Evolutionary conservation across 2,888 invertebrate species (phyloP).

Genomic region (Ephialtes manifestator): DNA sequence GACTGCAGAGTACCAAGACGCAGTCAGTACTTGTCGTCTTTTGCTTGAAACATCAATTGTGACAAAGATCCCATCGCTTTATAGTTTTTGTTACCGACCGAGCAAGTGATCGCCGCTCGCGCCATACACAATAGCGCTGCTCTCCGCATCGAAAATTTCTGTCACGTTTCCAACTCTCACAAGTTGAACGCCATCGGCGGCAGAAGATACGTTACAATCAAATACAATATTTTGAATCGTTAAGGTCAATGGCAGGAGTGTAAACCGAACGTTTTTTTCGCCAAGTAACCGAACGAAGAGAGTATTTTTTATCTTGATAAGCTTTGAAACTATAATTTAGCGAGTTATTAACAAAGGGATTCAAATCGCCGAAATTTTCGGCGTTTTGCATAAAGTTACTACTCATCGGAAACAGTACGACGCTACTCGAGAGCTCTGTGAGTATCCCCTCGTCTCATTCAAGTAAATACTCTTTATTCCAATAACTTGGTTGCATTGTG

Average conservation of each 20-base stretch:
- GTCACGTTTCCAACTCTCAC: neutral
- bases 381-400: too few species aligned
- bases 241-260: neutral
- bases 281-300: neutral
- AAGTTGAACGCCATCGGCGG: neutral
- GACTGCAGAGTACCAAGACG: too few species aligned
- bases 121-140: neutral
- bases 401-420: too few species aligned
- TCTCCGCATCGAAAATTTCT: neutral
- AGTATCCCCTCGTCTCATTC: too few species aligned
- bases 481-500: too few species aligned
- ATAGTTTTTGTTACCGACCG: too few species aligned
- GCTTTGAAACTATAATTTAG: neutral
- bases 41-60: too few species aligned
- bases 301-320: neutral
- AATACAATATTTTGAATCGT: constrained; percentile 4
- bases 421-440: too few species aligned
- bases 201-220: neutral
- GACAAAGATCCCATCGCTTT: neutral
- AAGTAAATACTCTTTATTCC: too few species aligned
- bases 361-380: too few species aligned
- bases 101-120: neutral
- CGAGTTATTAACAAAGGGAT: too few species aligned
- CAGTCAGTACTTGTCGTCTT: too few species aligned
- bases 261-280: neutral